Base-by-base conservation (phyloP, 2,797 vertebrate genomes). In the Lophura swinhoii region DNA sequence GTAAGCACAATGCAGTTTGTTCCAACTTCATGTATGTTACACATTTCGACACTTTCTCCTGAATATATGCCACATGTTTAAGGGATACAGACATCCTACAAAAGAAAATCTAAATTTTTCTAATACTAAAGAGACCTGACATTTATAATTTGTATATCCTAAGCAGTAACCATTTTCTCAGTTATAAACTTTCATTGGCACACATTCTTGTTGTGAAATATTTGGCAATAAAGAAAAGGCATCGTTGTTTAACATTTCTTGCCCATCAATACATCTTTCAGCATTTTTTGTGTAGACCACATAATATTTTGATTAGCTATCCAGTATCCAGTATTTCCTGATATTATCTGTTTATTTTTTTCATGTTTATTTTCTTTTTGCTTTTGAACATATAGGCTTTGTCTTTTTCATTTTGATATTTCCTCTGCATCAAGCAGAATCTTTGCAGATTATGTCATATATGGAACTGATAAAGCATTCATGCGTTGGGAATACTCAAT, bases 391-490 rank as follows among this genome's bases (percentile, higher is more conserved):
- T 75, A 33, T 8, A 86, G 3, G 7, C 4, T 82, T 73, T 55
- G 24, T 33, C 37, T 73, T 88, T 88, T 85, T 44, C 1, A 9
- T 41, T 85, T 85, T 85, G 37, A 4, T 68, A 77, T 75, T 68
- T 70, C 4, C 63, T 24, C 24, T 74, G 31, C 48, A 69, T 79
- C 31, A 41, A 74, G 70, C 67, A 83, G 77, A 91, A 87, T 68
- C 49, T 90, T 92, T 94, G 70, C 63, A 85, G 53, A 44, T 15
- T 80, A 17, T 66, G n/a, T 89, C 75, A 55, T 66, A 86, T 87
- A 21, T 87, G 44, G 72, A 94, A 80, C 56, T 83, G 46, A 77
- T 71, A 88, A 78, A 95, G 88, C 29, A 53, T 88, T 82, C 58
- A 88, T 94, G 67, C 7, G 6, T 55, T 51, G 67, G 71, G 70